Conservation (phyloP, 2,888 invertebrate species). For the Scaptomyza reducta region DNA sequence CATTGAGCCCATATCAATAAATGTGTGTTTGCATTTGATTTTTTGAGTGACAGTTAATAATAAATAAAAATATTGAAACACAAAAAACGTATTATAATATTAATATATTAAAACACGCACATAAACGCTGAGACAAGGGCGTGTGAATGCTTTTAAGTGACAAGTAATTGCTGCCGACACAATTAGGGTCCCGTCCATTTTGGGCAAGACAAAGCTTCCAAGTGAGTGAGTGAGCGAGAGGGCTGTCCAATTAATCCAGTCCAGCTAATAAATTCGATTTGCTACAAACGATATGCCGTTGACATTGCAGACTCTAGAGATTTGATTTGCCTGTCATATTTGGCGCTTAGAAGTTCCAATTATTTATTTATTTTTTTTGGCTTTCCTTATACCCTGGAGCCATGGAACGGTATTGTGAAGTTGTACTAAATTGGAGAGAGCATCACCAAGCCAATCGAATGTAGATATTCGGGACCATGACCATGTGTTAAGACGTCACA, state of each 20-base stretch:
- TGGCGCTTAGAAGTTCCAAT: background rate
- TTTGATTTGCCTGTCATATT: constrained; percentile 57
- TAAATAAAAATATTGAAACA: constrained; percentile 39
- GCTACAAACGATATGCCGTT: constrained; percentile 63
- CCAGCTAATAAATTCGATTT: constrained; percentile 76
- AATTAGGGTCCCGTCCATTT: constrained; percentile 42
- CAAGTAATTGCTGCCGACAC: constrained; percentile 58
- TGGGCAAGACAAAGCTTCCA: constrained; percentile 45
- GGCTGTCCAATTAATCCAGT: constrained; percentile 46
- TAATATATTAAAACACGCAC: constrained; percentile 30
- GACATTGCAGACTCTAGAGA: constrained; percentile 64
- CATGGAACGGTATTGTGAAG: no score
- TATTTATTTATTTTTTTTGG: constrained; percentile 33
- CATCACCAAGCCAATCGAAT: no score
- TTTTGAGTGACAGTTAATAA: constrained; percentile 36
- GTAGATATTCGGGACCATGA: no score
- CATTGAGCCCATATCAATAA: background rate
- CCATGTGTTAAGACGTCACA: no score
- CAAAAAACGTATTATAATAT: constrained; percentile 22
- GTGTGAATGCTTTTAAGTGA: constrained; percentile 78
- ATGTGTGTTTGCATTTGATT: constrained; percentile 6
- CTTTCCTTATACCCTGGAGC: no score
- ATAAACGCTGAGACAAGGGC: constrained; percentile 42
- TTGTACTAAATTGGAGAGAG: no score
- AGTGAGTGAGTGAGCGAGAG: constrained; percentile 19